phyloP scores from a whole-genome alignment of 2,888 invertebrate species.

The Drosophila mercatorum region DNA sequence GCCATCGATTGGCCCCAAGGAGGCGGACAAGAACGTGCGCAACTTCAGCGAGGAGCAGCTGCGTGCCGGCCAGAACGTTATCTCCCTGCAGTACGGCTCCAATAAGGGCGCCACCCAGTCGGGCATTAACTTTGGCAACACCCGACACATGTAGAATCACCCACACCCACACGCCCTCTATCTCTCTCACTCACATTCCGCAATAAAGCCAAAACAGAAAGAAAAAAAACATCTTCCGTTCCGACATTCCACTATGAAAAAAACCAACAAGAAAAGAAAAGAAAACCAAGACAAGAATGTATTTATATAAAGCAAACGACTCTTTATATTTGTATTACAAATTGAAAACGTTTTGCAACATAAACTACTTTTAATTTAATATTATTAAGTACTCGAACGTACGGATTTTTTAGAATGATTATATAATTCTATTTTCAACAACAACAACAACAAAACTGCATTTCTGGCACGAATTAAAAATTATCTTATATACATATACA shows the following conservation, averaged over 20 bases:
- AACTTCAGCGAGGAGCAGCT: slow-evolving; percentile 97
- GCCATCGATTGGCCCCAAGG: slow-evolving; percentile 97
- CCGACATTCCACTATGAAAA: slow-evolving; percentile 37
- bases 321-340: slow-evolving; percentile 68
- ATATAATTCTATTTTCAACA: slow-evolving; percentile 73
- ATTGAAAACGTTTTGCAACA: slow-evolving; percentile 59
- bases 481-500: slow-evolving; percentile 19
- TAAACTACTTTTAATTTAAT: slow-evolving; percentile 72
- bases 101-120: slow-evolving; percentile 99
- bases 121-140: slow-evolving; percentile 98
- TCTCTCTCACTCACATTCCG: slow-evolving; percentile 55
- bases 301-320: slow-evolving; percentile 42
- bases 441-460: slow-evolving; percentile 54
- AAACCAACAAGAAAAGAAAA: slow-evolving; percentile 6
- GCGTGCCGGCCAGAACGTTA: slow-evolving; percentile 95
- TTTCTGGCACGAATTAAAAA: slow-evolving; percentile 44
- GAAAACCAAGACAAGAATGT: slow-evolving; percentile 30
- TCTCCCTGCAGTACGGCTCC: slow-evolving; percentile 97
- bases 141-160: slow-evolving; percentile 95
- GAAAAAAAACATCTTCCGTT: slow-evolving; percentile 43
- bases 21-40: slow-evolving; percentile 97
- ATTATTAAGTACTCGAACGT: slow-evolving; percentile 70
- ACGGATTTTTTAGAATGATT: slow-evolving; percentile 60
- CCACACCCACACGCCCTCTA: slow-evolving; percentile 12
- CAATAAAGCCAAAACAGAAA: slow-evolving; percentile 63